Percentiles rank a stretch among this genome's conserved stretches.
Evolutionary conservation across 2,888 invertebrate species (phyloP).

Genomic region (Leptinotarsa haldemani): DNA sequence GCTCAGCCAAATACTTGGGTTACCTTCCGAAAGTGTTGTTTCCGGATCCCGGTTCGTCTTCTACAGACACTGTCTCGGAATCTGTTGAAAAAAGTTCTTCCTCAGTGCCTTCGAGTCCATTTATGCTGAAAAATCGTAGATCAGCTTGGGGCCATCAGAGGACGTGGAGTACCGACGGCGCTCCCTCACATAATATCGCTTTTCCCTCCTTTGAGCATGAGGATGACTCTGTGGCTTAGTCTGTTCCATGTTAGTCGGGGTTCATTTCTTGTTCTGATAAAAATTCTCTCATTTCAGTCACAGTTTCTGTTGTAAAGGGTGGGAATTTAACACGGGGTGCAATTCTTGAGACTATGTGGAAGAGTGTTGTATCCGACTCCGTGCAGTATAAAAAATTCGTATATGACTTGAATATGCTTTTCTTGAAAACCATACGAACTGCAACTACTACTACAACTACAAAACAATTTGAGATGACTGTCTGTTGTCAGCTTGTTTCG

Average conservation of each 20-base stretch:
- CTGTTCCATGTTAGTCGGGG: slow-evolving; percentile 26
- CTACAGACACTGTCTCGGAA: slow-evolving; percentile 47
- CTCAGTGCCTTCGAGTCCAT: slow-evolving; percentile 61
- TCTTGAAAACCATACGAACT: too few relatives aligned
- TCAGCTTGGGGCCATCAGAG: slow-evolving; percentile 58
- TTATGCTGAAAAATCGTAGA: slow-evolving; percentile 50
- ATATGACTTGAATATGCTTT: too few relatives aligned
- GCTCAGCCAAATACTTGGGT: slow-evolving; percentile 63
- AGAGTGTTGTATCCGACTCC: too few relatives aligned
- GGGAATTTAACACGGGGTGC: neutral
- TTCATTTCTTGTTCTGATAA: slow-evolving; percentile 34
- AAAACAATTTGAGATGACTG: too few relatives aligned
- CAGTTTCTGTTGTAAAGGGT: neutral
- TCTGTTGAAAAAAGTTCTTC: slow-evolving; percentile 42
- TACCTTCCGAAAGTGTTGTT: slow-evolving; percentile 58
- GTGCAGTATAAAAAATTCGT: too few relatives aligned
- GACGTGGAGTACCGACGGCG: slow-evolving; percentile 33
- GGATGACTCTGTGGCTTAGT: slow-evolving; percentile 58
- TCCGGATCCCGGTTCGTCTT: slow-evolving; percentile 51
- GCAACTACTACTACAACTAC: too few relatives aligned
- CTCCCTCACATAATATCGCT: slow-evolving; percentile 46
- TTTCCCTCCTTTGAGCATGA: slow-evolving; percentile 43
- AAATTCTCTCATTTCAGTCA: neutral
- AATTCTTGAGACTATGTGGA: too few relatives aligned
- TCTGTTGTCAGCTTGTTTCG: too few relatives aligned